These are phyloP conservation scores for Villa cingulata DNA, from an alignment of 2,888 invertebrate species.

Conservation along the genomic window DNA sequence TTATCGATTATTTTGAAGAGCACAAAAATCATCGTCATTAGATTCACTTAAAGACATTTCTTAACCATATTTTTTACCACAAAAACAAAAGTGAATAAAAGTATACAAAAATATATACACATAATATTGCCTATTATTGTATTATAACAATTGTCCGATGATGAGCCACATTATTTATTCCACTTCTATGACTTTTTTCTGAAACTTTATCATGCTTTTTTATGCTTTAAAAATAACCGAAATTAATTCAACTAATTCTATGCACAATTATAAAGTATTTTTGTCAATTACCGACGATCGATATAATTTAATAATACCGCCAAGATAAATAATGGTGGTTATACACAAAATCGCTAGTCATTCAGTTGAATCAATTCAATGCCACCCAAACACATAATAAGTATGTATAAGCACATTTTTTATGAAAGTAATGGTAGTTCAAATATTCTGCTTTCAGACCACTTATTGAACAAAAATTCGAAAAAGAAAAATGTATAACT, in stretches of 20 bases:
- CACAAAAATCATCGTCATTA: neutral
- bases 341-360: conserved; percentile 3
- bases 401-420: neutral
- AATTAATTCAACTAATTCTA: neutral
- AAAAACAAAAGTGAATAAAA: neutral
- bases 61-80: neutral
- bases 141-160: neutral
- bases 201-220: neutral
- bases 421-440: no score
- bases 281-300: conserved; percentile 6
- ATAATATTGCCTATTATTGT: neutral
- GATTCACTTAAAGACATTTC: neutral
- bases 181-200: no score
- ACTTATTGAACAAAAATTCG: no score
- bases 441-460: no score
- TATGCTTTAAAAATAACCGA: neutral
- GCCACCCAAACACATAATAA: conserved; percentile 1
- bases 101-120: neutral
- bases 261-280: neutral
- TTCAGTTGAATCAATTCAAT: neutral
- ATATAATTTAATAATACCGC: conserved; percentile 1
- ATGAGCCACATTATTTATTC: neutral
- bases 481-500: no score
- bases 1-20: neutral
- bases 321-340: neutral